phyloP scores from a whole-genome alignment of 2,888 invertebrate species.

The Amphipyra tragopoginis region DNA sequence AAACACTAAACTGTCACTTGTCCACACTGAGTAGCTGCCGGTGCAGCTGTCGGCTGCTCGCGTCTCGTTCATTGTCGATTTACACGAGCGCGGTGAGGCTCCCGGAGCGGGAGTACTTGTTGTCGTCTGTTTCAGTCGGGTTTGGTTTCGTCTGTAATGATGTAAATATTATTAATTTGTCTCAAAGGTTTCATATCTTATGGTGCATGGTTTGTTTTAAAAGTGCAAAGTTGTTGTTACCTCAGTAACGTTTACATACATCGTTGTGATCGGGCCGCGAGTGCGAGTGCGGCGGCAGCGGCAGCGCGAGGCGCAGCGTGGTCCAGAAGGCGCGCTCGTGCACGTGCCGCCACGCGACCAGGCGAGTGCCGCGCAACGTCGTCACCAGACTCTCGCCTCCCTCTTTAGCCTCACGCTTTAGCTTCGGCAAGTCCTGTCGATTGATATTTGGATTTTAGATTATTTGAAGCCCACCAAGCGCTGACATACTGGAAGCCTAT shows the following conservation, averaged over 20 bases:
- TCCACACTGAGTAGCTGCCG: conserved; percentile 56
- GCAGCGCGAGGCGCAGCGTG: conserved; percentile 91
- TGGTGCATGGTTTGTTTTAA: neutral
- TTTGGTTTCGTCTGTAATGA: conserved; percentile 73
- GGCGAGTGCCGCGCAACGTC: conserved; percentile 82
- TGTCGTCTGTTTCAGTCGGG: conserved; percentile 68
- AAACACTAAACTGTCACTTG: conserved; percentile 56
- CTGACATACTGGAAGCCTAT: too few relatives aligned
- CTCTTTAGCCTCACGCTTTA: conserved; percentile 86
- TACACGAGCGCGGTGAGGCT: conserved; percentile 85
- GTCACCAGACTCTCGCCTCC: conserved; percentile 88
- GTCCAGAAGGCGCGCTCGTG: conserved; percentile 92
- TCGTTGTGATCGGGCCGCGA: conserved; percentile 47
- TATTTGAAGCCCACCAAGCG: too few relatives aligned
- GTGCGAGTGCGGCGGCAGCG: conserved; percentile 82
- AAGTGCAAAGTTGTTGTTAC: conserved; percentile 21
- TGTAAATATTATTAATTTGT: conserved; percentile 10
- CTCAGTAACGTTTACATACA: conserved; percentile 55
- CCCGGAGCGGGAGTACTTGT: conserved; percentile 79
- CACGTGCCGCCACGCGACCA: conserved; percentile 88
- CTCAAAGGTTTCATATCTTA: neutral
- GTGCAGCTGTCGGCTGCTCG: conserved; percentile 3
- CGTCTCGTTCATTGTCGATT: conserved; percentile 22
- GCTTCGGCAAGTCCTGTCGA: conserved; percentile 89
- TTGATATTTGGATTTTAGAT: neutral